Percentiles rank a stretch among this genome's conserved stretches.
Evolutionary conservation across 2,888 invertebrate species (phyloP).

Genomic region (Tricholauxania praeusta): DNA sequence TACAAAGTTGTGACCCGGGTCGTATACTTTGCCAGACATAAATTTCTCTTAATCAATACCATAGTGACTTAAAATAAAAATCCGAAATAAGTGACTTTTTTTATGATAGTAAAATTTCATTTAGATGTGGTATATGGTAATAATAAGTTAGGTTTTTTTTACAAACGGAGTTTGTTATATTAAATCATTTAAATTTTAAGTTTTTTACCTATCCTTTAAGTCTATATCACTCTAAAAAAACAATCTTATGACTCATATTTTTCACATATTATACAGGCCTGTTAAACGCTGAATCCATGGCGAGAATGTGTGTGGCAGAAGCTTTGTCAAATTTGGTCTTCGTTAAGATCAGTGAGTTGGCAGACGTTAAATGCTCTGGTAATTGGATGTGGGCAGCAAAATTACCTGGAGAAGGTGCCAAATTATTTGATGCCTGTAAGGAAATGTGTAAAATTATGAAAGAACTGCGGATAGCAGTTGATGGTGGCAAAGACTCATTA

Average conservation of each 20-base stretch:
- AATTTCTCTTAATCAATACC: no score
- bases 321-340: conserved; percentile 92
- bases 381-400: conserved; percentile 99
- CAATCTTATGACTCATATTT: no score
- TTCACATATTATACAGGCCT: conserved; percentile 48
- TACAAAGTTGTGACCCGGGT: no score
- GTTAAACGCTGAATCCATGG: conserved; percentile 86
- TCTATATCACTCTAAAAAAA: background rate
- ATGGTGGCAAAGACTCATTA: conserved; percentile 97
- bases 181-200: no score
- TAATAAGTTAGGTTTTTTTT: no score
- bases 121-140: no score
- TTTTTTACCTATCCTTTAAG: background rate
- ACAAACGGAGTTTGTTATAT: no score
- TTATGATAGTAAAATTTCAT: no score
- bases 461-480: conserved; percentile 86
- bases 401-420: conserved; percentile 90
- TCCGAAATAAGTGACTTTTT: no score
- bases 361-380: conserved; percentile 98
- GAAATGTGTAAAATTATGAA: conserved; percentile 91
- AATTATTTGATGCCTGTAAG: conserved; percentile 86
- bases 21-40: no score
- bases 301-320: conserved; percentile 94
- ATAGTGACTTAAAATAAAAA: no score
- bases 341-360: conserved; percentile 74